Evolutionary conservation across 2,113 vertebrate species (phyloP).

Genomic region (Grantiella picta): DNA sequence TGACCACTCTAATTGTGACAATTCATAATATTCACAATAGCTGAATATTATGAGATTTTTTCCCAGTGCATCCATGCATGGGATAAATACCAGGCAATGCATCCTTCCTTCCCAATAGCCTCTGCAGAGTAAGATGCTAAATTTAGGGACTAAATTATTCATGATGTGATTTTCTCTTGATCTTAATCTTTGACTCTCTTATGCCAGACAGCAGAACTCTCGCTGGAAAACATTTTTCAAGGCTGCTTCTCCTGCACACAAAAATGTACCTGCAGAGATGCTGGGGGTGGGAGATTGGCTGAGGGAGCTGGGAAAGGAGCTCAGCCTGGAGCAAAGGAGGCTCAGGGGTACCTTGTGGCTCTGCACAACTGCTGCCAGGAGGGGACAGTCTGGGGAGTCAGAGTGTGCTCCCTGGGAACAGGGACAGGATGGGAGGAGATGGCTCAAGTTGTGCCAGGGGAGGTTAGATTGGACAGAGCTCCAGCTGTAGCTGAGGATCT

Average conservation of each 20-base stretch:
- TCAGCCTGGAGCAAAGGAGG: not conserved
- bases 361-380: not conserved
- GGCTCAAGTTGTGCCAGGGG: rapidly evolving
- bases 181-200: conserved; percentile 42
- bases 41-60: not conserved
- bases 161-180: conserved; percentile 22
- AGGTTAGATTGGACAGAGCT: not conserved
- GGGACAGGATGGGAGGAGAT: rapidly evolving
- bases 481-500: rapidly evolving
- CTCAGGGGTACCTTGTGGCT: not conserved
- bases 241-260: not conserved
- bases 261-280: not conserved
- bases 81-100: not conserved
- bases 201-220: not conserved
- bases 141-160: conserved; percentile 48
- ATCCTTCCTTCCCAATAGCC: not conserved
- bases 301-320: not conserved
- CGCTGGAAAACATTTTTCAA: not conserved
- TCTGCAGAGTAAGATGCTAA: not conserved
- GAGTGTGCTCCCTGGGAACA: not conserved
- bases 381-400: not conserved
- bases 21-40: not conserved
- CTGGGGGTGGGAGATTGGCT: not conserved
- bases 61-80: not conserved
- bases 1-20: not conserved